phyloP scores from a whole-genome alignment of 1,140 invertebrate species.

The Drosophila leontia region DNA sequence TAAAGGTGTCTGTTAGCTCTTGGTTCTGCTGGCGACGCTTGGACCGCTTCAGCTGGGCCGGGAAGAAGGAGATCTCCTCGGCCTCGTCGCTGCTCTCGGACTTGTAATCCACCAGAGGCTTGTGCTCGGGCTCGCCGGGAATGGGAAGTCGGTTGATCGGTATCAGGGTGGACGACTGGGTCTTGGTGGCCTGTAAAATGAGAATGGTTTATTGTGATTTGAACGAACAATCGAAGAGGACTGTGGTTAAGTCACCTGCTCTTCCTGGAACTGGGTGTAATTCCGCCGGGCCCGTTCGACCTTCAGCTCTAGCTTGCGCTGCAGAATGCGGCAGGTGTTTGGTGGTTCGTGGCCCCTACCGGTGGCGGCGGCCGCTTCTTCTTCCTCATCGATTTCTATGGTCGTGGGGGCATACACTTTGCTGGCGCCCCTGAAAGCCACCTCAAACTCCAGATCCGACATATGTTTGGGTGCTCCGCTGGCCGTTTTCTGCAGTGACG shows the following conservation, averaged over 20 bases:
- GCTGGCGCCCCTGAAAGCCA: conserved; percentile 73
- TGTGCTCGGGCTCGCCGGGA: conserved; percentile 77
- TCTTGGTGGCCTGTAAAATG: conserved; percentile 65
- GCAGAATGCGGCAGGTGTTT: conserved; percentile 84
- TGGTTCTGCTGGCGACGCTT: conserved; percentile 71
- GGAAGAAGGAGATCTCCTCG: conserved; percentile 83
- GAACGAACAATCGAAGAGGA: neutral
- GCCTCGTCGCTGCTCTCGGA: conserved; percentile 81
- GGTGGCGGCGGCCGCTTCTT: conserved; percentile 30
- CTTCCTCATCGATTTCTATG: conserved; percentile 76
- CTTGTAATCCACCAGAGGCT: conserved; percentile 84
- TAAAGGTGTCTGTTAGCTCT: conserved; percentile 82
- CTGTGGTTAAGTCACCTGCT: conserved; percentile 49
- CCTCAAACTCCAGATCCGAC: conserved; percentile 79
- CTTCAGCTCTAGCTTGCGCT: conserved; percentile 84
- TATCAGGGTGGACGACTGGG: conserved; percentile 80
- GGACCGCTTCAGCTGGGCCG: conserved; percentile 71
- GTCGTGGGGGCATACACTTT: conserved; percentile 76
- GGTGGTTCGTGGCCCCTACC: conserved; percentile 68
- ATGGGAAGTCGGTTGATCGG: conserved; percentile 81
- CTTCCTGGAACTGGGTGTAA: conserved; percentile 81
- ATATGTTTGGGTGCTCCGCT: conserved; percentile 79
- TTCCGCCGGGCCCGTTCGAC: conserved; percentile 83
- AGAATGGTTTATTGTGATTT: neutral
- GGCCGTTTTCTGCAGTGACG: conserved; percentile 65